Evolutionary conservation across 2,888 invertebrate genomes (phyloP).

Genomic region (Diachrysia chrysitis): DNA sequence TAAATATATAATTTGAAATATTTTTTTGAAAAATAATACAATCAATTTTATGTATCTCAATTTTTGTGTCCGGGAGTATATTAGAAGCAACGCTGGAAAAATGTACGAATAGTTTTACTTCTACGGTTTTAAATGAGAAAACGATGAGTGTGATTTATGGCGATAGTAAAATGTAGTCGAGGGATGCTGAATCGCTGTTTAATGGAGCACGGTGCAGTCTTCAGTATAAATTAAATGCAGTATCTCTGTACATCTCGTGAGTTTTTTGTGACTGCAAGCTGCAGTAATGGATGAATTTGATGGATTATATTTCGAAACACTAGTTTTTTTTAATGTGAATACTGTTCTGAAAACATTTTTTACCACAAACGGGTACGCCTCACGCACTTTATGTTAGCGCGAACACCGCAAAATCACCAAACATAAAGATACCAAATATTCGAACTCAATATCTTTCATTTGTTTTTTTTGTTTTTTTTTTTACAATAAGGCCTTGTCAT

Average conservation of each 20-base stretch:
- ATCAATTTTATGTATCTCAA: neutral
- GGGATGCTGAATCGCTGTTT: constrained; percentile 11
- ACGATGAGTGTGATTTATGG: constrained; percentile 13
- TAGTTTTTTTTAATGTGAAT: neutral
- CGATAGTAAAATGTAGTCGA: constrained; percentile 12
- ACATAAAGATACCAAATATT: too few relatives aligned
- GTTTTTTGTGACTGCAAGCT: neutral
- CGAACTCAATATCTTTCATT: too few relatives aligned
- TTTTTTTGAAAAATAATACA: too few relatives aligned
- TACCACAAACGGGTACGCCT: too few relatives aligned
- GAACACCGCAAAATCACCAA: too few relatives aligned
- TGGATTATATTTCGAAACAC: neutral
- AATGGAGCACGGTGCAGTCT: constrained; percentile 2
- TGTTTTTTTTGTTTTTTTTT: too few relatives aligned
- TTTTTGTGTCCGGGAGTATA: neutral
- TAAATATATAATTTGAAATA: too few relatives aligned
- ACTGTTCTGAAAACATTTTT: too few relatives aligned
- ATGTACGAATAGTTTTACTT: constrained; percentile 10
- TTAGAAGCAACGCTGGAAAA: constrained; percentile 15
- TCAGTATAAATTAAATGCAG: constrained; percentile 6
- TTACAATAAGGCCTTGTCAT: too few relatives aligned
- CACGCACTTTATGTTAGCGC: too few relatives aligned
- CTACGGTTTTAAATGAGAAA: constrained; percentile 13
- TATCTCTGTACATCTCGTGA: neutral
- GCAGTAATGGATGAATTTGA: neutral